These are phyloP conservation scores for Drosophila funebris DNA, from an alignment of 1,140 invertebrate genomes.

Conservation along the genomic window DNA sequence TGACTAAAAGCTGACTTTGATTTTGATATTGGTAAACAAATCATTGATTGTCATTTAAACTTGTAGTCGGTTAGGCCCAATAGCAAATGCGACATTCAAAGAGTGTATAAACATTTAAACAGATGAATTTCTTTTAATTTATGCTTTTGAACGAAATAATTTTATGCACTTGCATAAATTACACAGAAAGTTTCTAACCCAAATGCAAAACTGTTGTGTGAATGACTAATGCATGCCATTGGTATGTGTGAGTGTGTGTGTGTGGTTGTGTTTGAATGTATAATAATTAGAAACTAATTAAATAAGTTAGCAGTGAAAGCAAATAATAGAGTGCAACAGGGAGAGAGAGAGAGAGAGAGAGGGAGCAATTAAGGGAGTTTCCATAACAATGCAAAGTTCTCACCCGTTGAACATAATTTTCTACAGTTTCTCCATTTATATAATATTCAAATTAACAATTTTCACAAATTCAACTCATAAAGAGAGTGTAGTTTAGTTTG, in stretches of 20 bases:
- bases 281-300: conserved; percentile 53
- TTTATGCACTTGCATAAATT: conserved; percentile 37
- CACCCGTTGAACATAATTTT: conserved; percentile 4
- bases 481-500: not conserved
- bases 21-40: conserved; percentile 17
- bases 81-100: not conserved
- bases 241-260: conserved; percentile 24
- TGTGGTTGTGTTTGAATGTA: conserved; percentile 47
- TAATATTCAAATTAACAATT: conserved; percentile 20
- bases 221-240: conserved; percentile 44
- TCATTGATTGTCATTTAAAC: not conserved
- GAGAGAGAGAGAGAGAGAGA: not conserved
- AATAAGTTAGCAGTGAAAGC: conserved; percentile 46
- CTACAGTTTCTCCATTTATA: conserved; percentile 1
- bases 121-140: conserved; percentile 12
- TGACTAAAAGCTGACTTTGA: conserved; percentile 19
- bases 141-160: conserved; percentile 6
- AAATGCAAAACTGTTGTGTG: conserved; percentile 20
- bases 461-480: not conserved
- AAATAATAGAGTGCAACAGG: not conserved
- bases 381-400: conserved; percentile 16
- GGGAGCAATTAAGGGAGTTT: conserved; percentile 1
- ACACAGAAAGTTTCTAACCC: conserved; percentile 16
- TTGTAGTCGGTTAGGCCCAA: not conserved
- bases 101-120: not conserved